A percentile compares a stretch with the other conserved stretches of the same genome.
phyloP scores from a whole-genome alignment of 2,113 vertebrate species.

The Saccopteryx leptura region DNA sequence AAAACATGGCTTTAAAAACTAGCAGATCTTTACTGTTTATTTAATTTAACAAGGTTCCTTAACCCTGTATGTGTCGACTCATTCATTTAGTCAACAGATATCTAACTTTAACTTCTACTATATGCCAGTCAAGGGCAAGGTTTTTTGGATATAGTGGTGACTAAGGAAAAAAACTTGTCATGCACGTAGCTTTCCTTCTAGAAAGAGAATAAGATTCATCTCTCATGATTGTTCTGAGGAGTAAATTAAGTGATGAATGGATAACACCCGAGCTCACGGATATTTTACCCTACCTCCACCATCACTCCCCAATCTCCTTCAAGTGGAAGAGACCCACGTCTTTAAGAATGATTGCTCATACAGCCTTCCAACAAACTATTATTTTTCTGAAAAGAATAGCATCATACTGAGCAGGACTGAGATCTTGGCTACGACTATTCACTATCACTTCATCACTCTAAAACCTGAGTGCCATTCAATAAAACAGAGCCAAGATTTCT shows the following conservation, averaged over 20 bases:
- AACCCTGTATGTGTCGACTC: not conserved
- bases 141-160: not conserved
- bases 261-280: not conserved
- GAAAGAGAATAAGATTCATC: not conserved
- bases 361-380: not conserved
- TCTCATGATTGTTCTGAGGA: not conserved
- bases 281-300: rapidly evolving
- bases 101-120: not conserved
- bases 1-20: not conserved
- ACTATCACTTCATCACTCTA: not conserved
- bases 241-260: not conserved
- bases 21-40: not conserved
- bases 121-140: not conserved
- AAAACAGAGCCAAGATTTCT: not conserved
- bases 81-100: not conserved
- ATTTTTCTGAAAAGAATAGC: not conserved
- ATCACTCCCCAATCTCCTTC: not conserved
- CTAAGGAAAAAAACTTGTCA: not conserved
- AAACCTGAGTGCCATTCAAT: not conserved
- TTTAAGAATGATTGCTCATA: not conserved
- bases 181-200: not conserved
- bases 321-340: not conserved
- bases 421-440: not conserved
- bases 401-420: not conserved
- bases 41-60: slow-evolving; percentile 2